Evolutionary conservation across 2,888 invertebrate species (phyloP), one percentile per base, ranked within the genome.

Genomic region (Imbricaverruca yamaguchii): DNA sequence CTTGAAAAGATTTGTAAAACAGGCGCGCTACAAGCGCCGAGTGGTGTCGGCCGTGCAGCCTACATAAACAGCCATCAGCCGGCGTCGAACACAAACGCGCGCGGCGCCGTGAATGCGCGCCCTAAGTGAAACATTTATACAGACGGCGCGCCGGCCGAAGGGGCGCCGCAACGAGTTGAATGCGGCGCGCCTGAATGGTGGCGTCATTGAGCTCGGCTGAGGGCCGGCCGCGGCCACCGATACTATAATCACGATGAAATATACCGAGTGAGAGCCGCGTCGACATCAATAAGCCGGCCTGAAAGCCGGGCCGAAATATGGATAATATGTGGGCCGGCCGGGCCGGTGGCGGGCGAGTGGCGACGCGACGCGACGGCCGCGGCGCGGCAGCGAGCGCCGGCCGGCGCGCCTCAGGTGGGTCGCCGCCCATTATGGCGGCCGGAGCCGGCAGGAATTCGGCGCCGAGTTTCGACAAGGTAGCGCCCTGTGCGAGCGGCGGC

Each of bases 161-260:
- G 65, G 65, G 65, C 23, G 69, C 69, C 25, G 39, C 69, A 69
- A 69, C 69, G 69, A 69, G 69, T 69, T 69, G 69, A 69, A 69
- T 69, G 69, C 69, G 21, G 69, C 6, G 13, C 69, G 12, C 39
- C 25, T 69, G 39, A 69, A 69, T 69, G 69, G 69, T 15, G 69
- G 69, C 39, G 69, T 69, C 69, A 39, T 25, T 69, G 69, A 69
- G 69, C 39, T n/a, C 39, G 13, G 69, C 39, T 4, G 13, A 39
- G 69, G 39, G 39, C 69, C 69, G n/a, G 23, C n/a, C 65, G 39
- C n/a, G n/a, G 69, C 69, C 69, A 69, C 69, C 69, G 69, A 69
- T 69, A 69, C 69, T 39, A 69, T 69, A 69, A 69, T 69, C 69
- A 69, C 69, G 69, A 69, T 69, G 69, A 69, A 69, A 69, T 69